Percentiles rank a stretch among this genome's conserved stretches.
These are phyloP conservation scores for Mantis religiosa DNA, from an alignment of 2,888 invertebrate species.

Conservation along the genomic window DNA sequence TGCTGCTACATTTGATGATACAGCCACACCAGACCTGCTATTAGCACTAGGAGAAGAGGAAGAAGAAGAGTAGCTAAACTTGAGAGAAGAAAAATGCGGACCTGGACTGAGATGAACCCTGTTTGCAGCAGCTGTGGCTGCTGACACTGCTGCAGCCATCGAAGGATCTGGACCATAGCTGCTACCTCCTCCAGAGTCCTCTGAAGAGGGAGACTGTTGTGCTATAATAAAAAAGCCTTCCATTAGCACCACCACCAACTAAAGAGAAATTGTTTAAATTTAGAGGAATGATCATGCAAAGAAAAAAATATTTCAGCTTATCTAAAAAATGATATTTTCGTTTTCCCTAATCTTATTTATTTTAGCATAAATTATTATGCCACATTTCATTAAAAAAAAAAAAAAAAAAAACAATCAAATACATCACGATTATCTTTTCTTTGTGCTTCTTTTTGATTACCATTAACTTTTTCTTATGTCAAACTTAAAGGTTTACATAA, in stretches of 20 bases:
- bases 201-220: constrained; percentile 26
- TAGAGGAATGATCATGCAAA: too few relatives aligned
- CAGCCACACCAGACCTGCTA: background rate
- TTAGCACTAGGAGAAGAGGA: constrained; percentile 12
- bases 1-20: background rate
- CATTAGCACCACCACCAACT: background rate
- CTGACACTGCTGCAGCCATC: background rate
- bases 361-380: too few relatives aligned
- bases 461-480: too few relatives aligned
- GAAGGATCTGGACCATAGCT: constrained; percentile 21
- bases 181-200: constrained; percentile 29
- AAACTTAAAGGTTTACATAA: too few relatives aligned
- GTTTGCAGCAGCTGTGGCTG: background rate
- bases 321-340: too few relatives aligned
- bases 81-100: constrained; percentile 18
- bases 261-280: too few relatives aligned
- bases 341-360: too few relatives aligned
- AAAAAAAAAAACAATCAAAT: too few relatives aligned
- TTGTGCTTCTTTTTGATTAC: too few relatives aligned
- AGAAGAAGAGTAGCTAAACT: background rate
- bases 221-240: background rate
- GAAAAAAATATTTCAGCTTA: too few relatives aligned
- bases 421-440: too few relatives aligned
- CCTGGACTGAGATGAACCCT: constrained; percentile 23
- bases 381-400: too few relatives aligned